phyloP scores from a whole-genome alignment of 1,140 invertebrate genomes.

The Episyrphus balteatus region DNA sequence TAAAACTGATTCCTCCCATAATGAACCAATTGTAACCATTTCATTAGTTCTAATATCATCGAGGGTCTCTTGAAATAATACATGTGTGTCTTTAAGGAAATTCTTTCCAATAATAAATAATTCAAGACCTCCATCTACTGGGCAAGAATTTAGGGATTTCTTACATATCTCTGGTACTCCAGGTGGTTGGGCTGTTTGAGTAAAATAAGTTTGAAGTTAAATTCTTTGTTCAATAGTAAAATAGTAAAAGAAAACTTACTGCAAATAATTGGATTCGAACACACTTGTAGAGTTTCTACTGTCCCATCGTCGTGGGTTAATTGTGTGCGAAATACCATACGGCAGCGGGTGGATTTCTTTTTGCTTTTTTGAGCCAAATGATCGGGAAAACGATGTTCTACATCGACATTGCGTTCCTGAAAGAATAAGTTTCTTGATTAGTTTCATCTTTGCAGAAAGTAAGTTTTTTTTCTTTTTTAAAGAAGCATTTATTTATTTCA shows the following conservation, averaged over 20 bases:
- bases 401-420: slow-evolving; percentile 94
- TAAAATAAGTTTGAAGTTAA: not conserved
- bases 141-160: slow-evolving; percentile 72
- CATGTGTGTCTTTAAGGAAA: slow-evolving; percentile 86
- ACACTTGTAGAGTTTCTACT: slow-evolving; percentile 77
- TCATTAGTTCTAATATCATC: slow-evolving; percentile 29
- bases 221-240: not conserved
- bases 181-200: slow-evolving; percentile 75
- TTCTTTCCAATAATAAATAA: slow-evolving; percentile 94
- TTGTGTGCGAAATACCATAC: slow-evolving; percentile 86
- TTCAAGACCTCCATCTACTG: slow-evolving; percentile 73
- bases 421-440: too few relatives aligned
- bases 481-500: too few relatives aligned
- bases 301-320: slow-evolving; percentile 62
- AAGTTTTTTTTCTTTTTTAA: too few relatives aligned
- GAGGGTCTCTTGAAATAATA: slow-evolving; percentile 66
- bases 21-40: slow-evolving; percentile 31
- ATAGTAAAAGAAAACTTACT: slow-evolving; percentile 55
- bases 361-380: slow-evolving; percentile 62
- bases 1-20: slow-evolving; percentile 65
- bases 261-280: slow-evolving; percentile 88
- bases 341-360: slow-evolving; percentile 87
- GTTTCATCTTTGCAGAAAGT: too few relatives aligned
- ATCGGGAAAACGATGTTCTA: slow-evolving; percentile 83
- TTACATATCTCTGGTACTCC: slow-evolving; percentile 93